Percentiles rank a stretch among this genome's conserved stretches.
Evolutionary conservation across 2,797 vertebrate species (phyloP).

Genomic region (Bradypodion ventrale): DNA sequence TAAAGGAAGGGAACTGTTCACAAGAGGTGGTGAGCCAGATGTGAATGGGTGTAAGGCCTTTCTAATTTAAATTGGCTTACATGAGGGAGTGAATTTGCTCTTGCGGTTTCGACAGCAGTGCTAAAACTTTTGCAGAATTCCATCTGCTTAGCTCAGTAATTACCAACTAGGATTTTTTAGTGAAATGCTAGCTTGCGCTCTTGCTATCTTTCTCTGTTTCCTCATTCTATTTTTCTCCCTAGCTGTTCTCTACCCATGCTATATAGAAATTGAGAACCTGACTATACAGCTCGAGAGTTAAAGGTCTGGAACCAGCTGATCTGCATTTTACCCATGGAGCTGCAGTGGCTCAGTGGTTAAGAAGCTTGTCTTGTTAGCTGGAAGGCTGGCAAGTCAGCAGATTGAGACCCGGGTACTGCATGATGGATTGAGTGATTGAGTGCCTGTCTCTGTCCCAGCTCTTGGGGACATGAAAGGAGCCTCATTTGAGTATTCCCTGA

Average conservation of each 20-base stretch:
- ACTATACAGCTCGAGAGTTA: too few species aligned
- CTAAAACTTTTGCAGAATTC: slow-evolving; percentile 60
- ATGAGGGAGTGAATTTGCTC: slow-evolving; percentile 32
- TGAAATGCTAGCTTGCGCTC: slow-evolving; percentile 34
- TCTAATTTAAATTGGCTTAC: slow-evolving; percentile 53
- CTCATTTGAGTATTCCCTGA: too few species aligned
- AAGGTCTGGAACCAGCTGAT: too few species aligned
- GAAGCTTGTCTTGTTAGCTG: too few species aligned
- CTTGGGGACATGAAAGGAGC: too few species aligned
- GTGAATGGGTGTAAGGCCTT: slow-evolving; percentile 30
- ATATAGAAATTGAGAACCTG: slow-evolving; percentile 33
- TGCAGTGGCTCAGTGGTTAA: too few species aligned
- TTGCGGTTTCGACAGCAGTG: slow-evolving; percentile 41
- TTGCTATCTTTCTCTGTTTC: slow-evolving; percentile 34
- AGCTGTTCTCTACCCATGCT: slow-evolving; percentile 28
- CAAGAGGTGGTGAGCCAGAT: slow-evolving; percentile 33
- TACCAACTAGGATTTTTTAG: slow-evolving; percentile 55
- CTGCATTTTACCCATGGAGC: too few species aligned
- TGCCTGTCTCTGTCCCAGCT: too few species aligned
- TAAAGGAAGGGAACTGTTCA: slow-evolving; percentile 5
- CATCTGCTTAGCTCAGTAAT: slow-evolving; percentile 39
- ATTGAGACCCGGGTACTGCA: too few species aligned
- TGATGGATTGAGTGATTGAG: too few species aligned
- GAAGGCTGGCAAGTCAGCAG: too few species aligned
- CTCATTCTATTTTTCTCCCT: slow-evolving; percentile 44